Conservation (phyloP, 2,113 vertebrate genomes). For the Oenanthe oenanthe region DNA sequence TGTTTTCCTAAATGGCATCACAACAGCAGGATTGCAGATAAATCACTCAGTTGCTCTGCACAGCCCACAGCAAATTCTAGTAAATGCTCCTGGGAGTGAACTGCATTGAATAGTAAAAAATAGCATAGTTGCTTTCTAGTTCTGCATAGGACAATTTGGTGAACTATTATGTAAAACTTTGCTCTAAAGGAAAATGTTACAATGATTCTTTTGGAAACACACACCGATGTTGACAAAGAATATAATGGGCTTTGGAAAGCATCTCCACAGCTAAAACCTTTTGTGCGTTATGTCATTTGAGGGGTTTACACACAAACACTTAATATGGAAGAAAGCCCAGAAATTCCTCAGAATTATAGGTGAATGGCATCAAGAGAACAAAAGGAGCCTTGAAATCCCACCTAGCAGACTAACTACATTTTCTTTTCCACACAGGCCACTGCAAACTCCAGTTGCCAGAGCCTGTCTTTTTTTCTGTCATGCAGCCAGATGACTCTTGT, state of each 20-base stretch:
- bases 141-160: conserved; percentile 11
- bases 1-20: background rate
- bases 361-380: conserved; percentile 52
- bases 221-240: conserved; percentile 3
- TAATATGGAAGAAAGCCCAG: conserved; percentile 47
- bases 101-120: conserved; percentile 27
- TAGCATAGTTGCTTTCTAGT: background rate
- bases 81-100: background rate
- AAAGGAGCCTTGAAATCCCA: conserved; percentile 35
- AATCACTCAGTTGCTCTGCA: background rate
- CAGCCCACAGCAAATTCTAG: background rate
- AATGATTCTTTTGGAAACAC: conserved; percentile 2
- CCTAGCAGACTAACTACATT: conserved; percentile 16
- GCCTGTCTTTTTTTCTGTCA: conserved; percentile 33
- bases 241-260: conserved; percentile 24
- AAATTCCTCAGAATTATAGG: conserved; percentile 58
- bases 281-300: conserved; percentile 15
- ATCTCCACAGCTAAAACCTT: conserved; percentile 20
- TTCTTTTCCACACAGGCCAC: conserved; percentile 9
- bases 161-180: conserved; percentile 19
- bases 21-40: background rate
- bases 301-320: conserved; percentile 27
- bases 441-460: conserved; percentile 10
- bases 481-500: conserved; percentile 38
- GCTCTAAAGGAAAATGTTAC: conserved; percentile 23